Conservation (phyloP, 1,140 invertebrate genomes). For the Battus philenor region DNA sequence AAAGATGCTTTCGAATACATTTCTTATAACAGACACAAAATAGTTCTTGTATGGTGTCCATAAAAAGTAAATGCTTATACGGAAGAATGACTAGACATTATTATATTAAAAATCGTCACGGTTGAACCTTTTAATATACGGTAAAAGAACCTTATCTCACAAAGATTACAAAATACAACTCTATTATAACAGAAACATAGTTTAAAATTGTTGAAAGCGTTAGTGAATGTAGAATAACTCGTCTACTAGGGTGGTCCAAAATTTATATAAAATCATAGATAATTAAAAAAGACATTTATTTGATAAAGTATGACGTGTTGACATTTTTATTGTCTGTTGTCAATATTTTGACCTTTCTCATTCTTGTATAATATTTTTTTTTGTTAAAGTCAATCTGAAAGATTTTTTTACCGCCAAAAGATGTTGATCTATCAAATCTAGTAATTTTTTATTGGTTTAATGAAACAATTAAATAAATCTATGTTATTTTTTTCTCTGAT, state of each 20-base stretch:
- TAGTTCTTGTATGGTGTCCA: constrained; percentile 28
- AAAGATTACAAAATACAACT: neutral
- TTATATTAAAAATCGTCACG: constrained; percentile 23
- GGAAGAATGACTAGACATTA: constrained; percentile 39
- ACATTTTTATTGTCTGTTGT: neutral
- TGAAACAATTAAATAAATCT: no score
- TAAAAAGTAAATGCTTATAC: constrained; percentile 41
- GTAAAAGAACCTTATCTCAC: no score
- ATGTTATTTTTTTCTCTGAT: no score
- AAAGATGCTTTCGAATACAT: no score
- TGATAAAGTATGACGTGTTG: no score
- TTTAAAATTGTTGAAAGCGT: neutral
- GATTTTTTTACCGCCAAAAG: no score
- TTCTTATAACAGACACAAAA: no score
- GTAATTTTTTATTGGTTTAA: no score
- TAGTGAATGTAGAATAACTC: neutral
- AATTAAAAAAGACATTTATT: neutral
- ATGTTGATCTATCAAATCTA: neutral
- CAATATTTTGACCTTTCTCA: neutral
- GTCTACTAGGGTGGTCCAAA: constrained; percentile 3
- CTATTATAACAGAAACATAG: neutral
- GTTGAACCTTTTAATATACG: constrained; percentile 7
- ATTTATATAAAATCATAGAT: neutral
- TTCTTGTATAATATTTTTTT: neutral
- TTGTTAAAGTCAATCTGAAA: neutral